phyloP scores from a whole-genome alignment of 2,113 vertebrate species.

The Ivindomyrus marchei region DNA sequence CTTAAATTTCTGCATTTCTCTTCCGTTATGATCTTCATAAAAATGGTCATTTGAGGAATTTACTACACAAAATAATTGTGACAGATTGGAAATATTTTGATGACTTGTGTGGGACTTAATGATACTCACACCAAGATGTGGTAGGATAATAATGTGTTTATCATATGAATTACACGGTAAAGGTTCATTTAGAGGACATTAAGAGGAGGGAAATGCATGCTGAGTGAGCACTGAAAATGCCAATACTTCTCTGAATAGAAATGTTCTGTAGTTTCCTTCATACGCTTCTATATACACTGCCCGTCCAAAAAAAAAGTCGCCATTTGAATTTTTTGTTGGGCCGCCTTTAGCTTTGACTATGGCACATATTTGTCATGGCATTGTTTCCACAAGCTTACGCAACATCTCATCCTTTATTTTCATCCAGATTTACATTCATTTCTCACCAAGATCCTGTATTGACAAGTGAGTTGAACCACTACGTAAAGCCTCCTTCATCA shows the following conservation, averaged over 20 bases:
- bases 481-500: too few species aligned
- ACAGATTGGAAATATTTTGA: neutral
- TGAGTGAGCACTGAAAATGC: neutral
- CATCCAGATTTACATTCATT: too few species aligned
- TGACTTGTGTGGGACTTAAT: neutral
- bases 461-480: too few species aligned
- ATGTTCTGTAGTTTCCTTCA: neutral
- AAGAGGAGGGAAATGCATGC: neutral
- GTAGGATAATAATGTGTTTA: neutral
- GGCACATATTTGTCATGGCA: too few species aligned
- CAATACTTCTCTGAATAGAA: neutral
- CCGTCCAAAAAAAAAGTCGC: too few species aligned
- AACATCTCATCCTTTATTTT: too few species aligned
- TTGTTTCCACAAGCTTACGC: too few species aligned
- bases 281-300: neutral
- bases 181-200: neutral
- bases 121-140: neutral
- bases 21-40: neutral
- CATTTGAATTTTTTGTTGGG: too few species aligned
- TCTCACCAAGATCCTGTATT: too few species aligned
- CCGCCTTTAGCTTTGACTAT: too few species aligned
- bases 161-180: neutral
- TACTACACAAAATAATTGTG: neutral
- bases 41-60: neutral
- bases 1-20: neutral